phyloP scores from a whole-genome alignment of 2,113 vertebrate species.

The Dendropsophus ebraccatus region DNA sequence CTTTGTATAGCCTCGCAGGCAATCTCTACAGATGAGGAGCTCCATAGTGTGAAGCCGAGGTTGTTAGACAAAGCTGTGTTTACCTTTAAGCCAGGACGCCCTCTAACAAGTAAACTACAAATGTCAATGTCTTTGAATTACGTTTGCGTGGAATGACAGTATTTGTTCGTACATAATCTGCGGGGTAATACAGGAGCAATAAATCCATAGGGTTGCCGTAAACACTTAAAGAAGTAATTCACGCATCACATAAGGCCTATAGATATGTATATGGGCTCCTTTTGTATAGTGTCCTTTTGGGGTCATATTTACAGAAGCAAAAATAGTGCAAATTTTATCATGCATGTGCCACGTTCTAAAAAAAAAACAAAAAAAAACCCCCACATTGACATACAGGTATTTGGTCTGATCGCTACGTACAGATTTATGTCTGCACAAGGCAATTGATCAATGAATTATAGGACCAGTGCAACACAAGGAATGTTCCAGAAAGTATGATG shows the following conservation, averaged over 20 bases:
- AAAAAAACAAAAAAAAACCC: too few species aligned
- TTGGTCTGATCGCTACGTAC: background rate
- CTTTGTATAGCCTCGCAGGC: background rate
- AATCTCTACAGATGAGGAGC: background rate
- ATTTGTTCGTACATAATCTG: background rate
- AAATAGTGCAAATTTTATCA: background rate
- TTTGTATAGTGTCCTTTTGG: background rate
- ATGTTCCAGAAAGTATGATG: background rate
- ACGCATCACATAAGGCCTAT: background rate
- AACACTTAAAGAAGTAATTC: too few species aligned
- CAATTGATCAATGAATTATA: background rate
- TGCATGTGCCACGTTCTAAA: background rate
- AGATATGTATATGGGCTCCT: background rate
- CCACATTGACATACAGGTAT: background rate
- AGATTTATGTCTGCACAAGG: too few species aligned
- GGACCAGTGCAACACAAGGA: background rate
- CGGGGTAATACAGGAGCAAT: background rate
- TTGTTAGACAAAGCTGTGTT: conserved; percentile 19
- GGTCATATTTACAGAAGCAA: background rate
- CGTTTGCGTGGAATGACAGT: background rate
- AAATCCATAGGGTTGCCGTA: too few species aligned
- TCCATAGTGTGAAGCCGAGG: background rate
- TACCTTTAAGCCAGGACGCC: background rate
- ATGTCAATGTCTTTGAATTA: background rate
- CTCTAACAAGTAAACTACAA: conserved; percentile 1